These are phyloP conservation scores for Epizoanthus rinbou DNA, from an alignment of 92 coral and sea anemone genomes.

Conservation along the genomic window DNA sequence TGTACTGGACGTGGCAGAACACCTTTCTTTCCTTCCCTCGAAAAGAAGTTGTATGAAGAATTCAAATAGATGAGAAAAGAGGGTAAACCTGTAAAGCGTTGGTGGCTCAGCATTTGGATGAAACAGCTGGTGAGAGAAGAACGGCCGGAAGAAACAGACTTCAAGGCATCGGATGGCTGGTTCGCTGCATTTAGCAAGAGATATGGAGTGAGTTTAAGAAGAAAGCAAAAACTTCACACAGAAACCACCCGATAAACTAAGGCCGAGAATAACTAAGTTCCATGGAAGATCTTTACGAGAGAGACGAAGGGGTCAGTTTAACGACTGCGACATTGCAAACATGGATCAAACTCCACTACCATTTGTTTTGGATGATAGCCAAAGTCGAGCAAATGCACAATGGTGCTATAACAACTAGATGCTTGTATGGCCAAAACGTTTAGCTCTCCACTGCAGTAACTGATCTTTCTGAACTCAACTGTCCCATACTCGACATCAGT, in stretches of 20 bases:
- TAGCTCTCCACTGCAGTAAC: no score
- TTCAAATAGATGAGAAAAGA: slow-evolving; percentile 31
- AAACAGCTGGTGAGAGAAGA: slow-evolving; percentile 20
- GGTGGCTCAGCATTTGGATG: slow-evolving; percentile 40
- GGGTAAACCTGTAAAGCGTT: slow-evolving; percentile 28
- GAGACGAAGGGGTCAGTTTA: slow-evolving; percentile 19
- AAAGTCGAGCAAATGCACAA: no score
- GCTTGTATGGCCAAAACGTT: no score
- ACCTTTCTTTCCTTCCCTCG: slow-evolving; percentile 28
- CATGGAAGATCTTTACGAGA: slow-evolving; percentile 14
- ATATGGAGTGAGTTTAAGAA: background rate
- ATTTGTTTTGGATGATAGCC: no score
- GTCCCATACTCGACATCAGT: no score
- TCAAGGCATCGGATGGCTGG: slow-evolving; percentile 20
- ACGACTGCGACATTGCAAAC: no score
- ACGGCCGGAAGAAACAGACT: slow-evolving; percentile 16
- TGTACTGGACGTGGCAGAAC: slow-evolving; percentile 13
- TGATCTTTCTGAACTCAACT: no score
- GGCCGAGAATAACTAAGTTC: slow-evolving; percentile 8
- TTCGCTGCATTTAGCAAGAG: slow-evolving; percentile 12
- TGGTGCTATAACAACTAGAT: no score
- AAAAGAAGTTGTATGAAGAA: slow-evolving; percentile 21
- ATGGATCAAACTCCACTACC: no score
- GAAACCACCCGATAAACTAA: slow-evolving; percentile 20
- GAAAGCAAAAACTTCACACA: no score